These are phyloP conservation scores for Achlya flavicornis DNA, from an alignment of 2,888 invertebrate genomes.

Conservation along the genomic window DNA sequence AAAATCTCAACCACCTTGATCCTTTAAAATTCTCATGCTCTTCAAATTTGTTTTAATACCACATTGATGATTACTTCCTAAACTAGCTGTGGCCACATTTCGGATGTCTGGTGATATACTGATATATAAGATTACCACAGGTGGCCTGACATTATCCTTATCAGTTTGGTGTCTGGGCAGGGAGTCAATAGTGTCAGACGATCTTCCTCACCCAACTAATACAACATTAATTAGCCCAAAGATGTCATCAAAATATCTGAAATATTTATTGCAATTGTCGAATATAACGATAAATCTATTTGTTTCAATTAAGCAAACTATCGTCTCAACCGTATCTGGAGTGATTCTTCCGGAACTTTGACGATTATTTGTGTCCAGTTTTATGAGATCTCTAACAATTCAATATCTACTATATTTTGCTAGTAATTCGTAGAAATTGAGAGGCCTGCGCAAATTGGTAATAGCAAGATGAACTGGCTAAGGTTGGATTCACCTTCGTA, in stretches of 20 bases:
- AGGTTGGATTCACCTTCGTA: constrained; percentile 47
- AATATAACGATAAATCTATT: constrained; percentile 20
- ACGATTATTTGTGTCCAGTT: constrained; percentile 25
- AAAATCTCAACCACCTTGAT: too few species aligned
- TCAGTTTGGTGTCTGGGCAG: too few species aligned
- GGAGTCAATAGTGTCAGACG: too few species aligned
- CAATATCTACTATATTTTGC: constrained; percentile 1
- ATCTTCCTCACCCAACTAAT: constrained; percentile 12
- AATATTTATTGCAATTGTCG: constrained; percentile 2
- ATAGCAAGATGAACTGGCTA: constrained; percentile 25
- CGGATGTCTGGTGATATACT: too few species aligned
- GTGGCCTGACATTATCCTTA: too few species aligned
- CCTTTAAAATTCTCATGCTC: too few species aligned
- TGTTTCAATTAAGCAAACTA: constrained; percentile 30
- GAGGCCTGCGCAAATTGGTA: constrained; percentile 29
- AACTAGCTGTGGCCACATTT: too few species aligned
- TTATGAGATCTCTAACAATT: constrained; percentile 19
- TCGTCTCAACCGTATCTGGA: constrained; percentile 17
- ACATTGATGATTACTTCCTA: too few species aligned
- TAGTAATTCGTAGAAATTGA: background rate
- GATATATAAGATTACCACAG: too few species aligned
- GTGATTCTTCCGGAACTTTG: constrained; percentile 47
- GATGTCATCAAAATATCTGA: background rate
- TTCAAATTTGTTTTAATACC: too few species aligned
- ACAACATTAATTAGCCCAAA: background rate